A percentile compares a stretch with the other conserved stretches of the same genome.
Evolutionary conservation across 2,888 invertebrate species (phyloP).

Genomic region (Drosophila sordidula): DNA sequence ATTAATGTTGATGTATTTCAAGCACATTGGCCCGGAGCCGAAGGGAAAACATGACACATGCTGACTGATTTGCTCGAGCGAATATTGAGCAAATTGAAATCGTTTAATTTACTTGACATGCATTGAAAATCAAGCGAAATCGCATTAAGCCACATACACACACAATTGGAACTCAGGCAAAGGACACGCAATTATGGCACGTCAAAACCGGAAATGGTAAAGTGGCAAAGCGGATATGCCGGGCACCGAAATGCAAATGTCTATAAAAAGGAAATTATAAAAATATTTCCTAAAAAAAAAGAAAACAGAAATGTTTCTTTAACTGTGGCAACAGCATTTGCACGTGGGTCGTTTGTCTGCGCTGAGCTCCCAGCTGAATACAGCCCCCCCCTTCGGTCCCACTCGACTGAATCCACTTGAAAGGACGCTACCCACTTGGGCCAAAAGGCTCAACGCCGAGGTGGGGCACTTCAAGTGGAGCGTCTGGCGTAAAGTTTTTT

Average conservation of each 20-base stretch:
- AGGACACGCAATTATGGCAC: slow-evolving; percentile 50
- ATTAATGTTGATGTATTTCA: background rate
- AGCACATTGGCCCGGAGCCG: too few species aligned
- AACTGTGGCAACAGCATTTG: slow-evolving; percentile 41
- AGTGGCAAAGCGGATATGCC: slow-evolving; percentile 73
- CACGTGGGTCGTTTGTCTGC: slow-evolving; percentile 60
- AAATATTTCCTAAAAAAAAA: slow-evolving; percentile 52
- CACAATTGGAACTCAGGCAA: slow-evolving; percentile 25
- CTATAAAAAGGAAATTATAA: slow-evolving; percentile 65
- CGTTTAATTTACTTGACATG: slow-evolving; percentile 36
- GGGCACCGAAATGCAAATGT: slow-evolving; percentile 67
- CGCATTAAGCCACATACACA: slow-evolving; percentile 18
- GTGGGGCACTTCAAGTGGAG: slow-evolving; percentile 49
- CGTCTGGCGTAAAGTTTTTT: slow-evolving; percentile 67
- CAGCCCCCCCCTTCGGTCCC: background rate
- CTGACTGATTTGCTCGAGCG: slow-evolving; percentile 18
- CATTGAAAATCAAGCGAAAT: slow-evolving; percentile 43
- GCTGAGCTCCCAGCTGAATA: slow-evolving; percentile 34
- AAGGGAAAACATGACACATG: background rate
- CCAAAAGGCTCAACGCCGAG: slow-evolving; percentile 38
- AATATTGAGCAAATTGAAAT: slow-evolving; percentile 38
- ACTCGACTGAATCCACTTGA: slow-evolving; percentile 60
- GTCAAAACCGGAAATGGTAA: slow-evolving; percentile 71
- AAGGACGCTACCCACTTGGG: slow-evolving; percentile 50
- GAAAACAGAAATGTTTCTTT: slow-evolving; percentile 37